Evolutionary conservation across 2,797 vertebrate species (phyloP), one percentile per base, ranked within the genome.

Genomic region (Fistularia tabacaria): DNA sequence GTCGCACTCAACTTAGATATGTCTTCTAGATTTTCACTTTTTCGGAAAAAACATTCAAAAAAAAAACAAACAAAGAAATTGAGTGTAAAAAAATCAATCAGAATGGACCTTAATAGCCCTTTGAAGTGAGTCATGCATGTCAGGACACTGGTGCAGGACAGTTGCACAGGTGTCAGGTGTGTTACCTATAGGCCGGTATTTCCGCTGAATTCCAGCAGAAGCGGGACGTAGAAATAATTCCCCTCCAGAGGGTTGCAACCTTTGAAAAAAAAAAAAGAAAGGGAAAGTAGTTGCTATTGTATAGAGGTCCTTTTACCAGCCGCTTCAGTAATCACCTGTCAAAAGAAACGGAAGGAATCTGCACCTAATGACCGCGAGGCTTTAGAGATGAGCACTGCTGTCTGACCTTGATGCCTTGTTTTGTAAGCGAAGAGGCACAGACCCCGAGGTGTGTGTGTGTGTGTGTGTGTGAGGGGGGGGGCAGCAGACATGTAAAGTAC

Each of bases 91-190:
- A 25, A 25, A 25, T 25, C 25, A 25, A 25, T 25, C 25, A 25
- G 25, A 25, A 25, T 25, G 25, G 25, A 3, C 41, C 12, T 9
- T 42, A 42, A 12, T 45, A 7, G 1, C 11, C 43, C 43, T 45
- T 9, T 42, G 53, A 55, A 55, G 53, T 46, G 14, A 54, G 44
- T 15, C 13, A 38, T 14, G 39, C 37, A 37, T 38, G 54, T 38
- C 37, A 56, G 45, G 54, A 56, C 25, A 25, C 39, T 76, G 79
- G 10, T 52, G 64, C 38, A 49, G 58, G 67, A 69, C 65, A 44
- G 57, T 56, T 59, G 58, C 61, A 58, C 85, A 88, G 85, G 80
- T 85, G 84, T 82, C 80, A 85, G 84, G 80, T 85, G 81, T 80
- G 73, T 64, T 78, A 70, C 64, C 64, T 53, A 13, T 59, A 15